Evolutionary conservation across 2,797 vertebrate species (phyloP).

Genomic region (Carduelis carduelis): DNA sequence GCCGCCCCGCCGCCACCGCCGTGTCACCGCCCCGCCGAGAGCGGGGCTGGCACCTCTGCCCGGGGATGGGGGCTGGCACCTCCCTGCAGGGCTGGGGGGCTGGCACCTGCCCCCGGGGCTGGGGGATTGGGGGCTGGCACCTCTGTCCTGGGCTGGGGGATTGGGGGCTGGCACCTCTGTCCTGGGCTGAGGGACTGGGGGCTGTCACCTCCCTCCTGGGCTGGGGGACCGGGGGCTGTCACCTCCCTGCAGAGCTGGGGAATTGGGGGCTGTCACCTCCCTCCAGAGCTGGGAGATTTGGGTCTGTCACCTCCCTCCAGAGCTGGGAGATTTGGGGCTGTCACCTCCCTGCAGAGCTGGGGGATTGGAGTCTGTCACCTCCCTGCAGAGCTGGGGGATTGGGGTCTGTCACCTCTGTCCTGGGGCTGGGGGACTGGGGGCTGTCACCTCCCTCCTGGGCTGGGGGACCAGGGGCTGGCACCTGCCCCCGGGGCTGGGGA

Average conservation of each 20-base stretch:
- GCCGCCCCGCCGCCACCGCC: background rate
- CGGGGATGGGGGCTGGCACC: background rate
- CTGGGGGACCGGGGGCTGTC: background rate
- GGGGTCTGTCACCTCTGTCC: background rate
- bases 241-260: no score
- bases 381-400: rapidly evolving
- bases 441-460: background rate
- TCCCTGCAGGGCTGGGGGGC: rapidly evolving
- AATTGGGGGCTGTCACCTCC: no score
- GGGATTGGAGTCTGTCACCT: background rate
- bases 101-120: no score
- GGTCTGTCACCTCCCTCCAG: background rate
- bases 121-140: rapidly evolving
- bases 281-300: background rate
- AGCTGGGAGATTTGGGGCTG: background rate
- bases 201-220: background rate
- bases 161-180: background rate
- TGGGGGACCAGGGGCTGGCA: background rate
- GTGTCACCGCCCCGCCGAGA: background rate
- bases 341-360: background rate
- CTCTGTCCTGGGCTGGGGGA: no score
- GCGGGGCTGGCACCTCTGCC: background rate
- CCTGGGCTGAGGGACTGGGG: no score
- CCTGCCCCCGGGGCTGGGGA: rapidly evolving
- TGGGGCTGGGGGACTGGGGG: no score